Evolutionary conservation across 2,797 vertebrate genomes (phyloP).

Genomic region (Lophotriccus pileatus): DNA sequence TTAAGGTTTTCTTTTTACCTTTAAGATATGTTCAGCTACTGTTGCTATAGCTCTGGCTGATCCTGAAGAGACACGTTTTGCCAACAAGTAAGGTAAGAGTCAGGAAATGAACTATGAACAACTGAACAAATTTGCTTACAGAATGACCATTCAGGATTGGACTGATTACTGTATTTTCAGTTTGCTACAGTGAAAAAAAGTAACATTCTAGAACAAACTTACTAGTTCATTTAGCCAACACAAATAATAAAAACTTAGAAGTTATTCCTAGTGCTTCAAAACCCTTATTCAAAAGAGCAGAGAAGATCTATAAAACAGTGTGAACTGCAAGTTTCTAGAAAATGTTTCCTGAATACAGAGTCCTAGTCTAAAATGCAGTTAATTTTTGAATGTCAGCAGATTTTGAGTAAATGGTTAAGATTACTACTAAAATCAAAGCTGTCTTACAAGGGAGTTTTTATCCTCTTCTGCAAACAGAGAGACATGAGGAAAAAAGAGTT

Average conservation of each 20-base stretch:
- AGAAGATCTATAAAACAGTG: neutral
- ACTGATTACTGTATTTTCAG: neutral
- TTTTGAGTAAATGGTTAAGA: neutral
- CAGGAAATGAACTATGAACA: neutral
- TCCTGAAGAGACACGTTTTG: neutral
- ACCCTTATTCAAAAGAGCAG: neutral
- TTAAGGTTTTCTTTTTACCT: neutral
- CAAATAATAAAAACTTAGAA: neutral
- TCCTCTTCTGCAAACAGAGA: neutral
- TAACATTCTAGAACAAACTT: neutral
- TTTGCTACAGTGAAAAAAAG: neutral
- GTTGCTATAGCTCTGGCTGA: neutral
- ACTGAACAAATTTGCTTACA: neutral
- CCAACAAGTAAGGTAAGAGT: neutral
- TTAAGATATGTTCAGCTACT: neutral
- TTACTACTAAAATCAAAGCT: neutral
- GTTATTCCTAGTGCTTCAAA: neutral
- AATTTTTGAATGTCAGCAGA: neutral
- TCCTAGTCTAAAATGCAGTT: neutral
- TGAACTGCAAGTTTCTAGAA: neutral
- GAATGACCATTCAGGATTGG: neutral
- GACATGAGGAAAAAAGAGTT: neutral
- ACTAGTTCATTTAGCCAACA: neutral
- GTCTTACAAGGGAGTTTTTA: neutral
- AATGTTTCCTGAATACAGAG: neutral